Percentiles rank a stretch among this genome's conserved stretches.
phyloP scores from a whole-genome alignment of 2,113 vertebrate genomes.

The Zosterops lateralis region DNA sequence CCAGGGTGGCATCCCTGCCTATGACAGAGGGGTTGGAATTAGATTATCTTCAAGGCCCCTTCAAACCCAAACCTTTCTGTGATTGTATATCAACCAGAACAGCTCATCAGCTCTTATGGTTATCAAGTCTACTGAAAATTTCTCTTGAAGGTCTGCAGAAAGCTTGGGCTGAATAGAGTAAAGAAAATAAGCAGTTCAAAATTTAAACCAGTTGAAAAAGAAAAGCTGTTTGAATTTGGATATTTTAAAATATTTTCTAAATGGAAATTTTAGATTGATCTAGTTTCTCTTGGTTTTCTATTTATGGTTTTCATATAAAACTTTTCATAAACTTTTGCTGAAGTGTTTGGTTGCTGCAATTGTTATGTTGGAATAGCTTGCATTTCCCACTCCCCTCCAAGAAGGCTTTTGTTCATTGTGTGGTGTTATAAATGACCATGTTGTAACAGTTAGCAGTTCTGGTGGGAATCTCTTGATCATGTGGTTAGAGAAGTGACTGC shows the following conservation, averaged over 20 bases:
- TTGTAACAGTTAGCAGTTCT: background rate
- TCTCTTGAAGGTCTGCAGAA: background rate
- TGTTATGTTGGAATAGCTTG: background rate
- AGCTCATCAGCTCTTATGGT: background rate
- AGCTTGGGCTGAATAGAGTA: background rate
- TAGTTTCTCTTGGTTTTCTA: background rate
- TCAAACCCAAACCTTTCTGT: background rate
- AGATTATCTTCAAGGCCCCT: background rate
- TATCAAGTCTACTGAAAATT: background rate
- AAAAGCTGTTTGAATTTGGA: background rate
- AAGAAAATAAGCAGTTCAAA: background rate
- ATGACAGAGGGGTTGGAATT: background rate
- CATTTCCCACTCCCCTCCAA: background rate
- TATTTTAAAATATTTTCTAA: background rate
- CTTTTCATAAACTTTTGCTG: background rate
- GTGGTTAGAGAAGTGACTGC: background rate
- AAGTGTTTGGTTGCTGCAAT: background rate
- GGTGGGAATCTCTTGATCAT: background rate
- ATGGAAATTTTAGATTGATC: background rate
- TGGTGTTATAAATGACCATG: background rate
- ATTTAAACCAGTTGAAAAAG: background rate
- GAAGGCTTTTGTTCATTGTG: background rate
- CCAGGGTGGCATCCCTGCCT: background rate
- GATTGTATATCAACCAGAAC: background rate
- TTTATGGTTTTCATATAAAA: background rate